Evolutionary conservation across 1,140 invertebrate species (phyloP).

Genomic region (Caenorhabditis elegans): WBcel235 BX284605.5:13226001-13226500

Average conservation of each 20-base stretch:
- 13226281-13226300: background rate
- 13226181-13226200: conserved; percentile 33
- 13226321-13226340: conserved; percentile 15
- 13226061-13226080: conserved; percentile 30
- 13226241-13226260: background rate
- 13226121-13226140: conserved; percentile 26
- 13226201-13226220: conserved; percentile 32
- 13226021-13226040: background rate
- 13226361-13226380: background rate
- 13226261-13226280: conserved; percentile 10
- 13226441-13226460: conserved; percentile 6
- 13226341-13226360: background rate
- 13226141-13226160: conserved; percentile 20
- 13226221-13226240: conserved; percentile 12
- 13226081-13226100: conserved; percentile 28
- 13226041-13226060: conserved; percentile 27
- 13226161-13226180: conserved; percentile 28
- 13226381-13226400: background rate
- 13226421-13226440: background rate
- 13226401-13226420: background rate
- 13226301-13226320: background rate
- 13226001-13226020: background rate
- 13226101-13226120: conserved; percentile 30
- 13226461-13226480: too few species aligned
- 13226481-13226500: too few species aligned